Conservation (phyloP, 2,113 vertebrate species). For the Antechinus stuartii region DNA sequence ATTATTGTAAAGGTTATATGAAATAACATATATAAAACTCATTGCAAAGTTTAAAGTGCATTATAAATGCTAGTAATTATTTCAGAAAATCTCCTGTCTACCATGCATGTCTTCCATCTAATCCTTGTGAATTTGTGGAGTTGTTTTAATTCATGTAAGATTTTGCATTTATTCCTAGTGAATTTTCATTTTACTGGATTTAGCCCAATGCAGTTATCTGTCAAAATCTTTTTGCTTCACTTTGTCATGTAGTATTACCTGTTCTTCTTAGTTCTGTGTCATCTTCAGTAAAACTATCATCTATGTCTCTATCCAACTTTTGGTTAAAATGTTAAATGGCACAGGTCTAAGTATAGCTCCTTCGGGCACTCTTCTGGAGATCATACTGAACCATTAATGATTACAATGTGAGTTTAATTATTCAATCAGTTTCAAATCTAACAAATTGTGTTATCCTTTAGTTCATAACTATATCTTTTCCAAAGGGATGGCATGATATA, state of each 20-base stretch:
- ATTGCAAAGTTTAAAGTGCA: not conserved
- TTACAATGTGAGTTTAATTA: not conserved
- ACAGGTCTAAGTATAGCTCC: not conserved
- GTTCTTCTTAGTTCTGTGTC: too few species aligned
- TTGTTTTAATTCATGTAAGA: too few species aligned
- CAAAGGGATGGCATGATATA: not conserved
- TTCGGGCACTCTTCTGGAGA: not conserved
- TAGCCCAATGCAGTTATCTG: not conserved
- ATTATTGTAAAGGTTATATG: too few species aligned
- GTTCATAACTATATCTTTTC: not conserved
- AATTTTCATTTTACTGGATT: not conserved
- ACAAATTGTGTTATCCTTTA: not conserved
- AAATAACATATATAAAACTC: too few species aligned
- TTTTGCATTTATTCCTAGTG: too few species aligned
- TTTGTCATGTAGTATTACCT: not conserved
- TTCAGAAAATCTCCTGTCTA: not conserved
- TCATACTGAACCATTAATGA: not conserved
- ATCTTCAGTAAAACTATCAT: not conserved
- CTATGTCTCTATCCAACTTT: not conserved
- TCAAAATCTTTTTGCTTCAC: not conserved
- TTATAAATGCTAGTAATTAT: not conserved
- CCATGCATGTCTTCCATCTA: too few species aligned
- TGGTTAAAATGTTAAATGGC: not conserved
- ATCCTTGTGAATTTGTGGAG: too few species aligned
- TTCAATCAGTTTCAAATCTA: not conserved